Conservation (phyloP, 2,113 vertebrate species). For the Australoheros scitulus region DNA sequence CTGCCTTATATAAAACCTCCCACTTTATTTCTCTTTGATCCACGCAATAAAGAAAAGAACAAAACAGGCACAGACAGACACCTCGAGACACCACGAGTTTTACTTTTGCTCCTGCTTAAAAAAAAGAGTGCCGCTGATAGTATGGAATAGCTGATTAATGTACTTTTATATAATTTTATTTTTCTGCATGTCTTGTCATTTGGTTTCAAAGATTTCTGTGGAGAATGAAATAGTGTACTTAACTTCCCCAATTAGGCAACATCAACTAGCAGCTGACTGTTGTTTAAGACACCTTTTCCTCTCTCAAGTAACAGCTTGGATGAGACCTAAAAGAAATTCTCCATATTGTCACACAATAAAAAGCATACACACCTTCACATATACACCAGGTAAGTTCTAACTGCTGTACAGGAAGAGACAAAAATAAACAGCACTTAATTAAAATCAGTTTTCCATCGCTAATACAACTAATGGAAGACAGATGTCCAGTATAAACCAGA, state of each 20-base stretch:
- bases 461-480: background rate
- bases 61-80: background rate
- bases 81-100: background rate
- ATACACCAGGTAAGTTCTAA: background rate
- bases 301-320: background rate
- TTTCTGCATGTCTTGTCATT: background rate
- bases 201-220: background rate
- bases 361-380: background rate
- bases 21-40: background rate
- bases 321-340: background rate
- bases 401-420: background rate
- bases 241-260: constrained; percentile 20
- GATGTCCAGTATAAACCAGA: background rate
- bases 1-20: background rate
- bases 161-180: background rate
- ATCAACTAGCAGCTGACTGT: background rate
- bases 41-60: background rate
- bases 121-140: background rate
- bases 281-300: background rate
- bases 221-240: background rate
- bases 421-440: background rate
- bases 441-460: background rate
- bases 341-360: background rate
- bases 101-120: background rate
- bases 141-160: background rate